Percentiles rank a stretch among this genome's conserved stretches.
These are phyloP conservation scores for Trichopria drosophilae DNA, from an alignment of 2,888 invertebrate genomes.

Conservation along the genomic window DNA sequence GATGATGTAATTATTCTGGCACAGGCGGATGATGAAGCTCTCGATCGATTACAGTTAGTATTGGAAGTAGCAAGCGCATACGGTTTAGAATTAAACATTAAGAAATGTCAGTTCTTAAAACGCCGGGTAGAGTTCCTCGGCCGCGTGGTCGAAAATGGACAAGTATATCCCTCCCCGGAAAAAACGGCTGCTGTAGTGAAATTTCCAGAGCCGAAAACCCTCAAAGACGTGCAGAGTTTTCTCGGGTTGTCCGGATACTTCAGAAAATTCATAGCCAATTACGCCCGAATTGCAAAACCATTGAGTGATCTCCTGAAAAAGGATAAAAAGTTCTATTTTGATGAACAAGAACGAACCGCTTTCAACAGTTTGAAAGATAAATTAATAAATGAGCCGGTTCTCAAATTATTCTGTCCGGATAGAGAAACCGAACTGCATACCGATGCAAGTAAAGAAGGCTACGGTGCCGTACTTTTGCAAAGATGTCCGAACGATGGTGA, in stretches of 20 bases:
- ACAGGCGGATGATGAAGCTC: neutral
- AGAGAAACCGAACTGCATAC: slow-evolving; percentile 15
- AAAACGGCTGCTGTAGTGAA: slow-evolving; percentile 11
- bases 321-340: slow-evolving; percentile 1
- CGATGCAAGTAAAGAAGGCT: slow-evolving; percentile 8
- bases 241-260: neutral
- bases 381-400: slow-evolving; percentile 7
- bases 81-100: slow-evolving; percentile 15
- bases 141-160: slow-evolving; percentile 16
- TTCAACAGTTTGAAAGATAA: slow-evolving; percentile 2
- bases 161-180: slow-evolving; percentile 14
- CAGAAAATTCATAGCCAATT: too few relatives aligned
- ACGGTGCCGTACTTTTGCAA: too few relatives aligned
- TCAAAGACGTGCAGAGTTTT: neutral
- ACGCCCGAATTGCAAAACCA: slow-evolving; percentile 3
- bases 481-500: too few relatives aligned
- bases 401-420: slow-evolving; percentile 1
- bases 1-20: slow-evolving; percentile 18
- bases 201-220: slow-evolving; percentile 8
- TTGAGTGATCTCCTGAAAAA: slow-evolving; percentile 12
- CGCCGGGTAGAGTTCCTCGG: slow-evolving; percentile 12
- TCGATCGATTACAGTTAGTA: neutral
- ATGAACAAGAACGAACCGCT: neutral
- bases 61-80: slow-evolving; percentile 8
- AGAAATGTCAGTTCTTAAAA: slow-evolving; percentile 21